These are phyloP conservation scores for Spinus pinus DNA, from an alignment of 2,797 vertebrate species.

Conservation along the genomic window DNA sequence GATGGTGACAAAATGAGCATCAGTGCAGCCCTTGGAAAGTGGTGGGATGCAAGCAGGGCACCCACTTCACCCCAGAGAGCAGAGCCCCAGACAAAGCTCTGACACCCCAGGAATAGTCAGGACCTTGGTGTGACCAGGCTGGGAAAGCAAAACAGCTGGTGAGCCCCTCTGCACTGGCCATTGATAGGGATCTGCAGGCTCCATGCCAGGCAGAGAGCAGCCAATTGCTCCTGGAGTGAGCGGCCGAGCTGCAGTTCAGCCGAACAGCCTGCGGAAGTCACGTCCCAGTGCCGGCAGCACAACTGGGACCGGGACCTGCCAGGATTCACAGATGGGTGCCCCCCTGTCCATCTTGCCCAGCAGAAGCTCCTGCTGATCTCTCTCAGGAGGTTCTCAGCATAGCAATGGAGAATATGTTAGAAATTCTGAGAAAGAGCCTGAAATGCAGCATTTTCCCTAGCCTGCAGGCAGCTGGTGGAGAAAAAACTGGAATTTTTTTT, in stretches of 20 bases:
- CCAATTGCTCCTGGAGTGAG: conserved; percentile 27
- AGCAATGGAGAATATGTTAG: background rate
- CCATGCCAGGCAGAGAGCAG: background rate
- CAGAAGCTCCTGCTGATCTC: background rate
- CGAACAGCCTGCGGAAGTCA: background rate
- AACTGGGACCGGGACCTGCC: background rate
- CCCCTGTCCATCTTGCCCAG: background rate
- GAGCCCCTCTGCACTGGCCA: background rate
- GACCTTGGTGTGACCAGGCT: fast-evolving
- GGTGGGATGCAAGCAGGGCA: background rate
- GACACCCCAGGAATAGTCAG: fast-evolving
- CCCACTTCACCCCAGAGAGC: fast-evolving
- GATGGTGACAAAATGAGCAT: background rate
- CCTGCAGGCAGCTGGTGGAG: background rate
- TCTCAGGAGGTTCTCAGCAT: background rate
- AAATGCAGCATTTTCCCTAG: background rate
- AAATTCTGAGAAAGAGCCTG: background rate
- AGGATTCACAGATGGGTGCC: background rate
- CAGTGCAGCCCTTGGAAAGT: background rate
- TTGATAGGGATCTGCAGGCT: conserved; percentile 15
- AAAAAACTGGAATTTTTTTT: background rate
- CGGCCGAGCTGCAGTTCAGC: background rate
- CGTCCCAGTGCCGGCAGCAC: background rate
- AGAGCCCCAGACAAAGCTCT: background rate
- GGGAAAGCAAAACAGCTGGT: background rate